phyloP scores from a whole-genome alignment of 2,113 vertebrate species.

The Actenoides lindsayi region DNA sequence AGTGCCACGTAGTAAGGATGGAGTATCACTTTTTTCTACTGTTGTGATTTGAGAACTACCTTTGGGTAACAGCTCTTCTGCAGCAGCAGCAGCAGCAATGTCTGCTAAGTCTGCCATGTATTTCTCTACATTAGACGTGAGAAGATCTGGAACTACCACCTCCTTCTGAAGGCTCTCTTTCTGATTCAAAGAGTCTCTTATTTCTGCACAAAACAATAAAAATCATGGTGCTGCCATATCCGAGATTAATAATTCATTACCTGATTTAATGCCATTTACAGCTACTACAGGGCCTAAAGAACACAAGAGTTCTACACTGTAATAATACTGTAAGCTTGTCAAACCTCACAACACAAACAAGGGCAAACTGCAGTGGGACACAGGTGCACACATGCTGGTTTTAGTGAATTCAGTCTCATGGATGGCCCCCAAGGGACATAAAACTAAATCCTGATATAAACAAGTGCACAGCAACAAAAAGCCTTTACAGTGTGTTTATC shows the following conservation, averaged over 20 bases:
- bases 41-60: slow-evolving; percentile 79
- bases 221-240: not conserved
- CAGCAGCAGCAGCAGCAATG: slow-evolving; percentile 82
- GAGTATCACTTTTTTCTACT: slow-evolving; percentile 72
- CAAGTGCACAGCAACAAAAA: not conserved
- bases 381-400: not conserved
- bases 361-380: not conserved
- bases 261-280: not conserved
- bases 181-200: slow-evolving; percentile 34
- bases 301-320: not conserved
- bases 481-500: not conserved
- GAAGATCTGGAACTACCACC: slow-evolving; percentile 82
- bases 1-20: slow-evolving; percentile 76
- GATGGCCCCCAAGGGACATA: not conserved
- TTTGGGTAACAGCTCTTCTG: slow-evolving; percentile 84
- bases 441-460: not conserved
- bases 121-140: slow-evolving; percentile 75
- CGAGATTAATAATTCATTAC: not conserved
- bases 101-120: slow-evolving; percentile 82
- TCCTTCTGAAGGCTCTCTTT: slow-evolving; percentile 68
- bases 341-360: not conserved
- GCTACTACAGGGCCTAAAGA: not conserved
- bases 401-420: not conserved
- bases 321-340: not conserved
- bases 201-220: slow-evolving; percentile 61